Evolutionary conservation across 2,888 invertebrate genomes (phyloP), one percentile per base, ranked within the genome.

Genomic region (Meandrusa payeni): DNA sequence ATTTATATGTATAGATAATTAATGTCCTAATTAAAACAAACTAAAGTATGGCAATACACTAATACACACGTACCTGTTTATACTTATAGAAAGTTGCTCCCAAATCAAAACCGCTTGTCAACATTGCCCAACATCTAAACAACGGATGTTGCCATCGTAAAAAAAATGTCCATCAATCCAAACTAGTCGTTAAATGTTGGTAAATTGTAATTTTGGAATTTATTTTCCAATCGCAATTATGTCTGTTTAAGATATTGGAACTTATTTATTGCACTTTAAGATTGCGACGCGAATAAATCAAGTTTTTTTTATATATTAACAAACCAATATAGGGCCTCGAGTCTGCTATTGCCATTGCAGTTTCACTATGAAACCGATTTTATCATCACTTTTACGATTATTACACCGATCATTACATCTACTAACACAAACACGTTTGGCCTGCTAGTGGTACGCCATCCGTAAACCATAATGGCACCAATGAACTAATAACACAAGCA

Each of bases 51-150:
- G 59, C 33, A 20, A 55, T 64, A 55, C 64, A 61, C 59, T 52
- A 52, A 61, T 62, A 58, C 61, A 51, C 53, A 63, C 57, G 64
- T 75, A 74, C 76, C 59, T 59, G 74, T 74, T 72, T 64, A 68
- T 70, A 71, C 69, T 52, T 77, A 76, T 80, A 81, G 81, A 81
- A 81, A 81, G 81, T 81, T 80, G 81, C 74, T 81, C 79, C 72
- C 69, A 80, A 80, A 79, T 76, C 72, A 64, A 57, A n/a, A 64
- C 61, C 55, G 57, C 69, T 65, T 79, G 76, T 75, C 75, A 73
- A 71, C 73, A 66, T 79, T 80, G 72, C 78, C 64, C 79, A 79
- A 80, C 70, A 49, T 29, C 34, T 42, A 49, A 43, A 39, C 38
- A 44, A 44, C 37, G 23, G 29, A 31, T 22, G 15, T 32, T 43